A percentile compares a stretch with the other conserved stretches of the same genome.
These are phyloP conservation scores for Incurvaria masculella DNA, from an alignment of 2,888 invertebrate species.

Conservation along the genomic window DNA sequence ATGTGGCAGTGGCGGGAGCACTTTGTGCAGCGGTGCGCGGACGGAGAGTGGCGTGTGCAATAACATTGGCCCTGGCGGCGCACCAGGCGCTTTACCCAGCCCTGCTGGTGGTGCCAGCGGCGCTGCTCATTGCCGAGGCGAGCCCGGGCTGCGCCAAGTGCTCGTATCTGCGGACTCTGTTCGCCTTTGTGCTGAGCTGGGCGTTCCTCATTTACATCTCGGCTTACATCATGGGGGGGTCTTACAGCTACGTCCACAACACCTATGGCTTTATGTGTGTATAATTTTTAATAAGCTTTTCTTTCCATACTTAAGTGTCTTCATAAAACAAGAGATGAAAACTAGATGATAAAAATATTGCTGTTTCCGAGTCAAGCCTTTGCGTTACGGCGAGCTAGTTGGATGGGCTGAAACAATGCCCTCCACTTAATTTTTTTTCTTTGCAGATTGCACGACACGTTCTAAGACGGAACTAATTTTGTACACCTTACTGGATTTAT, in stretches of 20 bases:
- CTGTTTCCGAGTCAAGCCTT: no score
- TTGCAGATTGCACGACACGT: no score
- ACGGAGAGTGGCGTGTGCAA: slow-evolving; percentile 57
- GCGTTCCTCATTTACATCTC: slow-evolving; percentile 58
- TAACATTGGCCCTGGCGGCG: slow-evolving; percentile 72
- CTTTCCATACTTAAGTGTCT: no score
- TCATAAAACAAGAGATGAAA: no score
- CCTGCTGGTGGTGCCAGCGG: slow-evolving; percentile 77
- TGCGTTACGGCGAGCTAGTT: no score
- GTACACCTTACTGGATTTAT: no score
- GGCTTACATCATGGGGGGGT: slow-evolving; percentile 61
- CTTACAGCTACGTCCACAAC: slow-evolving; percentile 63
- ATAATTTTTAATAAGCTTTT: no score
- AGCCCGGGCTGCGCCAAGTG: slow-evolving; percentile 46
- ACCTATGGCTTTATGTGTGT: slow-evolving; percentile 83
- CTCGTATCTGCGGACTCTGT: slow-evolving; percentile 46
- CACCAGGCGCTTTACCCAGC: slow-evolving; percentile 83
- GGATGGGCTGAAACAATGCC: no score
- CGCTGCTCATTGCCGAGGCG: slow-evolving; percentile 63
- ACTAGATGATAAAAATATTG: no score
- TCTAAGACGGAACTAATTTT: no score
- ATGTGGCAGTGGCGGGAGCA: slow-evolving; percentile 72
- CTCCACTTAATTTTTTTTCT: no score
- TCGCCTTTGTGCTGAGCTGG: slow-evolving; percentile 53
- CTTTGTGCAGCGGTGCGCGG: slow-evolving; percentile 69